A percentile compares a stretch with the other conserved stretches of the same genome.
Conservation (phyloP, 2,113 vertebrate species). For the Cisticola juncidis region DNA sequence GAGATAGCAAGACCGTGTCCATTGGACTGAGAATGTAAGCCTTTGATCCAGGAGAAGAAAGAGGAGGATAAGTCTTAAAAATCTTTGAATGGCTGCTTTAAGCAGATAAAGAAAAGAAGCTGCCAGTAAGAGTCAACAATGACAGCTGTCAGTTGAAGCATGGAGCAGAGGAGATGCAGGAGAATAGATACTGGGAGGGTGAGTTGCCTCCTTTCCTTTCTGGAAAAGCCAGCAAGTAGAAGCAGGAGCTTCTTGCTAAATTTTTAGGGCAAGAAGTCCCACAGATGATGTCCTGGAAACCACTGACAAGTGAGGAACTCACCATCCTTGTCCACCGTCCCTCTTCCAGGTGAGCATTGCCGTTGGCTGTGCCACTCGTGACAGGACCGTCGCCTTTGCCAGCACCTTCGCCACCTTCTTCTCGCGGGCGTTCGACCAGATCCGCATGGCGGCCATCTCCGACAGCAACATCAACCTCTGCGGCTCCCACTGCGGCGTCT, state of each 20-base stretch:
- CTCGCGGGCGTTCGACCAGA: conserved; percentile 89
- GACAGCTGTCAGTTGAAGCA: not conserved
- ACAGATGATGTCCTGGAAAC: not conserved
- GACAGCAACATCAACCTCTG: conserved; percentile 94
- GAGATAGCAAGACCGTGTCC: not conserved
- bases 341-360: conserved; percentile 85
- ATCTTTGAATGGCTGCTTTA: not conserved
- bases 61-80: not conserved
- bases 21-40: not conserved
- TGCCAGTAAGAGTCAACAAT: not conserved
- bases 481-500: conserved; percentile 93
- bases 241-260: not conserved
- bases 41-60: not conserved
- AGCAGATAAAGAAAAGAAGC: not conserved
- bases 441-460: conserved; percentile 92
- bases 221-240: not conserved
- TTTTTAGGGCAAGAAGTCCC: not conserved
- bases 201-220: not conserved
- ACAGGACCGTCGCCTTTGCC: conserved; percentile 88
- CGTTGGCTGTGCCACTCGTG: conserved; percentile 86
- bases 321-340: not conserved
- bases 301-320: not conserved
- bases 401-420: conserved; percentile 92
- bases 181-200: not conserved
- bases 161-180: not conserved